A percentile compares a stretch with the other conserved stretches of the same genome.
Conservation (phyloP, 2,888 invertebrate species). For the Macrophya alboannulata region DNA sequence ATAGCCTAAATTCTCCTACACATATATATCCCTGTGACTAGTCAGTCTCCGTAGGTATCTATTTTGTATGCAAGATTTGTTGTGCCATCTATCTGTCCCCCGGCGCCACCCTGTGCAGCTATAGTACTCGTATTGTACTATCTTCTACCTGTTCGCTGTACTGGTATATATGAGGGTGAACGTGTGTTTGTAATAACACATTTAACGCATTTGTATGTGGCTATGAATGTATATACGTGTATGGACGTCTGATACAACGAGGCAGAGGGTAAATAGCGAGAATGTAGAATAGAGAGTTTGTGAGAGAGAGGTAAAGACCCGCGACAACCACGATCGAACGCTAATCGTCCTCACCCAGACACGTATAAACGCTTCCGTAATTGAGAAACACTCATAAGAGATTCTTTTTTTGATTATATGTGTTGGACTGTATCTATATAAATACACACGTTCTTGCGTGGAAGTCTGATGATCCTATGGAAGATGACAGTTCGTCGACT, state of each 20-base stretch:
- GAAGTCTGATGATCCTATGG: constrained; percentile 51
- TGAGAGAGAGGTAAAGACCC: constrained; percentile 50
- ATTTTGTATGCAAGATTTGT: constrained; percentile 56
- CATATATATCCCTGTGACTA: constrained; percentile 27
- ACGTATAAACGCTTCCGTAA: constrained; percentile 25
- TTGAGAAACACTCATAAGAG: constrained; percentile 53
- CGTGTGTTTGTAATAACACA: constrained; percentile 6
- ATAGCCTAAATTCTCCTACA: constrained; percentile 45
- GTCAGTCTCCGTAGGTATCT: constrained; percentile 31
- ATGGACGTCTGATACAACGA: constrained; percentile 24
- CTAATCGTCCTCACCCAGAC: constrained; percentile 56
- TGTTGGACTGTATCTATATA: constrained; percentile 43
- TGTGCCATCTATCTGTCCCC: constrained; percentile 53
- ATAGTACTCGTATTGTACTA: constrained; percentile 46
- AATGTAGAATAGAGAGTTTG: constrained; percentile 52
- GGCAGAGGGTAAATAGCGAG: constrained; percentile 33
- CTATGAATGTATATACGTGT: too few species aligned
- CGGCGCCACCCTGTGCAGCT: constrained; percentile 38
- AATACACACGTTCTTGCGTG: not conserved
- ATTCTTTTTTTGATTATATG: constrained; percentile 5
- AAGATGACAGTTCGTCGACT: constrained; percentile 61
- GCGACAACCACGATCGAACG: constrained; percentile 24
- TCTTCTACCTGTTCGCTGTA: constrained; percentile 43
- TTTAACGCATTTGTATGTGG: not conserved
- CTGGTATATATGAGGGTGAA: constrained; percentile 24